Base-by-base conservation (phyloP, 2,113 vertebrate genomes). In the Chlamydotis undulata region DNA sequence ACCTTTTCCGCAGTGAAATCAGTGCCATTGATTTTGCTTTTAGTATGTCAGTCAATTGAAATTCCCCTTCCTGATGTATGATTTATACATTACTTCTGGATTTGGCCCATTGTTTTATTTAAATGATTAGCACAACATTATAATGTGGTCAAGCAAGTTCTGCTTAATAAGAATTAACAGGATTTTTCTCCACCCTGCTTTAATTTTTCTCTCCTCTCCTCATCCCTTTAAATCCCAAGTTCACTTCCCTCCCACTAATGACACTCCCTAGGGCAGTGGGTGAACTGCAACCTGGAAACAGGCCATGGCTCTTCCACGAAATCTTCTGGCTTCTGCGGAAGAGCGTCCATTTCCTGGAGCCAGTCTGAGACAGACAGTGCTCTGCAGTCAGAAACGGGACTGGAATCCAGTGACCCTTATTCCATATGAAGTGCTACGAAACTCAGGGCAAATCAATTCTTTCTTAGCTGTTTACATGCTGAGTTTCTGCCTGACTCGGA, bases 251-350 rank as follows among this genome's bases (percentile, higher is more conserved):
- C 74, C 68, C 84, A 59, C 55, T 79, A 84, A 59, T 53, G 75
- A 68, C 68, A 24, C 12, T 93, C 87, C 83, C 93, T 25, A 64
- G 91, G 69, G 93, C 78, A 90, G 86, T 14, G 70, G 92, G 74
- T 94, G 92, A 97, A 63, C 70, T 93, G 73, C 86, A 96, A 12
- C 50, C 86, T 95, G 87, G 94, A 93, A 56, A 91, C 28, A 37
- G 63, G 86, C 87, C 91, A 90, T 0, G 10, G 80, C 59, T 95
- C 86, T 95, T 96, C 88, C 86, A 90, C 41, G 61, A 94, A 92
- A 89, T 47, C 75, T 69, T 50, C 86, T 61, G 87, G 71, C 64
- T 96, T 79, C 89, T 91, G 71, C 3, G 3, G 92, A 96, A 95
- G 57, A 96, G 39, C 1, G 0, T 78, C 82, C 89, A 19, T 93